Evolutionary conservation across 1,140 invertebrate species (phyloP).

Genomic region (Lordiphosa mommai): DNA sequence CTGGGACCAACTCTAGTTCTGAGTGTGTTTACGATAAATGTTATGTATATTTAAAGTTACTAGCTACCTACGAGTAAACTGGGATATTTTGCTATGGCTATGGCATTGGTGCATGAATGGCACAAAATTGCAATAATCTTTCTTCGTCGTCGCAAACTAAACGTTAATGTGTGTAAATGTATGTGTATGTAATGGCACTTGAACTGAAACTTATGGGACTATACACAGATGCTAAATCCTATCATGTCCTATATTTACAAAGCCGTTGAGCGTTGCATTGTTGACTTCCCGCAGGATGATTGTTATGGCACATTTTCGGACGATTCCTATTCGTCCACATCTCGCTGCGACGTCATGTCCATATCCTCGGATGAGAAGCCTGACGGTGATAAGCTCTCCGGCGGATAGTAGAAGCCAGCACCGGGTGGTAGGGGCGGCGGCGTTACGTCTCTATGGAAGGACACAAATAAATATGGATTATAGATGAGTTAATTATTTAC

Average conservation of each 20-base stretch:
- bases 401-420: conserved; percentile 51
- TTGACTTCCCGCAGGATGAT: not conserved
- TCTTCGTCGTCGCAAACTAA: conserved; percentile 19
- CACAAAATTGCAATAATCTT: conserved; percentile 50
- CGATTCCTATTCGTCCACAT: conserved; percentile 43
- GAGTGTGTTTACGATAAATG: conserved; percentile 10
- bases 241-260: conserved; percentile 34
- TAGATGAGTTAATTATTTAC: too few species aligned
- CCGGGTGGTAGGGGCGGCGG: not conserved
- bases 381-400: conserved; percentile 72
- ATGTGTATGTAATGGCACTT: conserved; percentile 62
- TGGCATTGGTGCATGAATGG: conserved; percentile 63
- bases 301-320: conserved; percentile 6
- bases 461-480: too few species aligned
- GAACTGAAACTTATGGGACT: conserved; percentile 63
- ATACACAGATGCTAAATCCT: conserved; percentile 27
- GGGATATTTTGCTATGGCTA: conserved; percentile 39
- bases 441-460: too few species aligned
- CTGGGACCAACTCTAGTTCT: not conserved
- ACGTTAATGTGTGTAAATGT: conserved; percentile 5
- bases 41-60: conserved; percentile 25
- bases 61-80: conserved; percentile 39
- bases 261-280: conserved; percentile 8
- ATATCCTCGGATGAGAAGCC: conserved; percentile 72
- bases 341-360: conserved; percentile 51